Evolutionary conservation across 1,140 invertebrate species (phyloP), one percentile per base, ranked within the genome.

Genomic region (Drosophila punjabiensis): DNA sequence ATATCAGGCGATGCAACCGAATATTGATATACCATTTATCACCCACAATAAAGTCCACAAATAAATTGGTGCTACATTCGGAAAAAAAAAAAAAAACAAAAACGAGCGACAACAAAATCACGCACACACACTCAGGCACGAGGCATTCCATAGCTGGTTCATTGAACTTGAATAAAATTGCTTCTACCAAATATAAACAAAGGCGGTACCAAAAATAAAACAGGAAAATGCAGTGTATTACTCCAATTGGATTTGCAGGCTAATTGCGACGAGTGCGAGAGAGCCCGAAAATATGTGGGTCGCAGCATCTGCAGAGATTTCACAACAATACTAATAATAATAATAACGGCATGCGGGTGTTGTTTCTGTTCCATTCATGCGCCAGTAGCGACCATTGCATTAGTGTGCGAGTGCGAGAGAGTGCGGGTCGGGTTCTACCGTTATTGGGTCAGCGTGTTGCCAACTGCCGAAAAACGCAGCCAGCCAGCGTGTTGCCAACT

Each of bases 401-500:
- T 33, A 65, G 35, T 65, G 61, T 33, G 28, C 58, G 35, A 70
- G 59, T 56, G 18, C 20, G 35, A 60, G 47, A 67, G 68, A 60
- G 69, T 65, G 64, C 50, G 69, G 69, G 71, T 77, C 60, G 75
- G 13, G 13, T 64, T 76, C 18, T 76, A 73, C 86, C 65, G 86
- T 82, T 90, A 90, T 90, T 90, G 73, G 86, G 86, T 90, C 86
- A 90, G 79, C 86, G 87, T 86, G 76, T 78, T 81, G 64, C 79
- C 77, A 81, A 81, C 79, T 65, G 77, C 70, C 77, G 76, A 79
- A 79, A 79, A 79, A 79, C 67, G 60, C 65, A 79, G 56, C 64
- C 52, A 62, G 82, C 75, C 84, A 88, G 76, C 85, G 85, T 84
- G 68, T 71, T 84, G 77, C 82, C 82, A 85, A 85, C 82, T 79